Evolutionary conservation across 2,888 invertebrate genomes (phyloP).

Genomic region (Brenthis ino): DNA sequence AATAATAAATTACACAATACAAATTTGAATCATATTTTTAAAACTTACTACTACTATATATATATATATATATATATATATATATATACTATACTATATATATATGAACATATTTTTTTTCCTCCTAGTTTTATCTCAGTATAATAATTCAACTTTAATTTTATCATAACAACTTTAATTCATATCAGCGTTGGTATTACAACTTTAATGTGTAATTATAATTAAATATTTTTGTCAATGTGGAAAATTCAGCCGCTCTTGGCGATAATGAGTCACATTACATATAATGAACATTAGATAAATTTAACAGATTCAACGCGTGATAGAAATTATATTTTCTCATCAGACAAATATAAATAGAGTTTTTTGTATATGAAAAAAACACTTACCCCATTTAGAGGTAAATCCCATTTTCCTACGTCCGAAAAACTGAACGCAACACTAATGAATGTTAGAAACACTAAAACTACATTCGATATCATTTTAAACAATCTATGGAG

Average conservation of each 20-base stretch:
- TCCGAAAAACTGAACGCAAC: constrained; percentile 79
- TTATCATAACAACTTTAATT: no score
- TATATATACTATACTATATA: no score
- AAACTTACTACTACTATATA: no score
- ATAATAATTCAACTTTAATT: no score
- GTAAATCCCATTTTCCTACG: constrained; percentile 86
- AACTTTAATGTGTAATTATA: no score
- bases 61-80: no score
- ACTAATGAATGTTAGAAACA: constrained; percentile 57
- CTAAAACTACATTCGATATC: constrained; percentile 57
- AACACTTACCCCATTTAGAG: constrained; percentile 77
- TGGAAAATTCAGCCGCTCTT: background rate
- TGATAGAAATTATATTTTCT: background rate
- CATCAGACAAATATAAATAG: background rate
- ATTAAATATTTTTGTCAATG: background rate
- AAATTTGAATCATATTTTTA: background rate
- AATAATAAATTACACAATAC: constrained; percentile 7
- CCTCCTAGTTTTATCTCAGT: no score
- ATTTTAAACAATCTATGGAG: constrained; percentile 50
- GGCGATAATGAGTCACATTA: constrained; percentile 12
- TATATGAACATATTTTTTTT: no score
- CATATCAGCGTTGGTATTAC: background rate
- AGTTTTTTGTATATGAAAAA: constrained; percentile 6
- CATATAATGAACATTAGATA: background rate
- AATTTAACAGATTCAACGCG: background rate